Evolutionary conservation across 1,140 invertebrate species (phyloP), one percentile per base, ranked within the genome.

Genomic region (Grapholita molesta): DNA sequence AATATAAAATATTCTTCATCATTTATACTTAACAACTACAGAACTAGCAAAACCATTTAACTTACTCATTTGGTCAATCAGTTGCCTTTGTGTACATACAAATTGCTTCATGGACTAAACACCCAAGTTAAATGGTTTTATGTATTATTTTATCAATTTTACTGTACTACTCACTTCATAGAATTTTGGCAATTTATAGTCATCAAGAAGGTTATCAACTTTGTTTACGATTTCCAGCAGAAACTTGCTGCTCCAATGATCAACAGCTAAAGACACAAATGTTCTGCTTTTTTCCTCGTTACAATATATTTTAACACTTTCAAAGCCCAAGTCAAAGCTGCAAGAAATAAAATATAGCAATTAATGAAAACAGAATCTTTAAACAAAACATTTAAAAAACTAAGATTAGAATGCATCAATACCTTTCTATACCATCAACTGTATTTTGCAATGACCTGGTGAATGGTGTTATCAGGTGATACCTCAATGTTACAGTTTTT

Each of bases 211-310:
- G 66, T 89, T 74, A 86, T 96, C 93, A 38, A 96, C 79, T 70
- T 90, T 88, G 28, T 91, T 70, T 2, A 94, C 92, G 38, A 95
- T 78, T 67, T 91, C 76, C 30, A 88, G 42, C 64, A 96, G 86
- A 30, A 84, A 80, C 71, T 92, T 91, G 71, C 91, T 86, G 25
- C 93, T 89, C 66, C 86, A 90, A 66, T 86, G 48, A 74, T 89
- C 86, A 69, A 94, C 94, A 76, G 93, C 88, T 21, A 96, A 84
- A 12, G 94, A 94, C 55, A 97, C 78, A 88, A 97, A 97, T 30
- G 96, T 96, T 72, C 96, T 93, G 48, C 95, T 95, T 69, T 91
- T 92, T 68, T 96, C 95, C 70, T 97, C 95, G 83, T 96, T 97
- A 48, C 93, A 94, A 79, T 95, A 96, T 21, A 96, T 87, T 75